Evolutionary conservation across 1,140 invertebrate genomes (phyloP), one percentile per base, ranked within the genome.

Genomic region (Ips nitidus): DNA sequence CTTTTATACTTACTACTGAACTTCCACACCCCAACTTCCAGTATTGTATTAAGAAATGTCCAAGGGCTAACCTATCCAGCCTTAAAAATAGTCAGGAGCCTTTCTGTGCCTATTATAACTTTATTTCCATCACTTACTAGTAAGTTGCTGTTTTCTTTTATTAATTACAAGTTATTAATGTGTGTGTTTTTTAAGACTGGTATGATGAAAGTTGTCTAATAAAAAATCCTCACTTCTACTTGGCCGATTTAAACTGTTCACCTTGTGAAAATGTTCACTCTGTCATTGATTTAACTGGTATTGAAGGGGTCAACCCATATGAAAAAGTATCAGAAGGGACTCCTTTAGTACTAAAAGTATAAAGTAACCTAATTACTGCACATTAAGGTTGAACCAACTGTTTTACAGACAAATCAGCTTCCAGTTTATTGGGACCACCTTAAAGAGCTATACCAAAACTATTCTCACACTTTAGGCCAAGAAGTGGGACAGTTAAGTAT

Each of bases 201-300:
- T 91, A 92, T 75, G 90, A 92, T 82, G 91, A 93, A 81, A 87
- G 86, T 78, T 93, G 91, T 79, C 78, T 93, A 45, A 78, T 92
- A 41, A 84, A 89, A 78, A 92, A 93, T 80, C 90, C 90, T 59
- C 91, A 86, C 75, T 92, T 91, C 76, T 83, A 85, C 74, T 83
- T 90, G 4, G 79, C 83, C 1, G 87, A 90, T 74, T 87, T 91
- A 83, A 89, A 91, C 75, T 92, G 91, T 76, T 91, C 88, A 88
- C 89, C 90, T 4, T 92, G 91, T 75, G 86, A 86, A 77, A 80
- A 84, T 75, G 83, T 90, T 0, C 81, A 84, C 73, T 86, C 86
- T 70, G 80, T 92, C 70, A 73, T 79, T 22, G 75, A 79, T 68
- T 67, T 80, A 67, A 78, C 78, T 45, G 76, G 76, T 45, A 70